phyloP scores from a whole-genome alignment of 1,140 invertebrate species.

The Stegodyphus dumicola region DNA sequence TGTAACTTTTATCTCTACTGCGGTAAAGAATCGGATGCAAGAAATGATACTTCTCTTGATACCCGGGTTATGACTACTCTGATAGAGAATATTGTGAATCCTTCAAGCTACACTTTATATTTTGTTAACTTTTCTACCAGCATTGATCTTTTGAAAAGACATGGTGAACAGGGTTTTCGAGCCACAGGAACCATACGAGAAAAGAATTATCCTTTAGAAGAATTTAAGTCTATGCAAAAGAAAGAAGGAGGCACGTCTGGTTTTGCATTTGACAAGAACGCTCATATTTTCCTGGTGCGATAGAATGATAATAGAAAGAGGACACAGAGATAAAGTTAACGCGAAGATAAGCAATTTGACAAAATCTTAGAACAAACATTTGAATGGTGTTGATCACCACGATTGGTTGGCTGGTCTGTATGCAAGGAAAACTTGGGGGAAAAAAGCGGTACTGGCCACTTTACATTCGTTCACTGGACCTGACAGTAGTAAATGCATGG shows the following conservation, averaged over 20 bases:
- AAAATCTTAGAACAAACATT: neutral
- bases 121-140: neutral
- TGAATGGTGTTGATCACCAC: neutral
- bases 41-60: conserved; percentile 16
- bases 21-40: conserved; percentile 22
- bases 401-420: neutral
- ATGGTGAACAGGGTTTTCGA: neutral
- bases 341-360: neutral
- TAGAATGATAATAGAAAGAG: conserved; percentile 13
- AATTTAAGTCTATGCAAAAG: conserved; percentile 8
- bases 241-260: neutral
- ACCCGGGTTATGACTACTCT: neutral
- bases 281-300: conserved; percentile 16
- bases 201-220: neutral
- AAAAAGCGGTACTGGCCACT: conserved; percentile 4
- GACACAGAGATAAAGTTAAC: neutral
- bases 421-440: neutral
- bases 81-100: neutral
- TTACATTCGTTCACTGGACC: neutral
- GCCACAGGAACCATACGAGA: neutral
- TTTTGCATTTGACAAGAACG: conserved; percentile 18
- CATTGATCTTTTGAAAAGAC: conserved; percentile 6
- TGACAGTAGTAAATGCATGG: neutral
- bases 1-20: neutral
- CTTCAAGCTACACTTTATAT: neutral